Evolutionary conservation across 2,113 vertebrate species (phyloP), one percentile per base, ranked within the genome.

Genomic region (Hydrolagus affinis): DNA sequence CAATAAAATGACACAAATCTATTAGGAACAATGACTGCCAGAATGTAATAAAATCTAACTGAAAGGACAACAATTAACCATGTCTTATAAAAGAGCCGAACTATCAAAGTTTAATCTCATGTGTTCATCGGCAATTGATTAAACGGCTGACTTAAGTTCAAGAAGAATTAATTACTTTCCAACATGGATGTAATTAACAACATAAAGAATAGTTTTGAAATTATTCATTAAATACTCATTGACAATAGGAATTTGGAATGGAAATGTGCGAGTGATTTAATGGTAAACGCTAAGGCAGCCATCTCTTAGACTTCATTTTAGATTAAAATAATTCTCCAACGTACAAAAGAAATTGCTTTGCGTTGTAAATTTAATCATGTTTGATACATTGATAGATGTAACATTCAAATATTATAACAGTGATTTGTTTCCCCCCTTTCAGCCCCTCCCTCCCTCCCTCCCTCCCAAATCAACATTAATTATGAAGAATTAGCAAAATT

Each of bases 121-220:
- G 25, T 68, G 78, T 68, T 83, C 62, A 83, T 83, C 78, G 32
- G 23, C 60, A 32, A 83, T 68, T 83, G 78, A 83, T 83, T 83
- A 32, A 80, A 66, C 32, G 62, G 62, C 78, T 66, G 78, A 83
- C 60, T 83, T 83, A 68, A 17, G 10, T 83, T 83, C 15, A 66
- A 21, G 30, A 83, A 68, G 62, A 83, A 68, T 83, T 83, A 83
- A 83, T 83, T 83, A 32, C 62, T 32, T 83, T 83, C 62, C 62
- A 66, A 68, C 78, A 66, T 30, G 11, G 17, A 30, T 83, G 78
- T 83, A 83, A 83, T 83, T 83, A 83, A 83, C 78, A 83, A 83
- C 62, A 21, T 83, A 83, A 83, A 83, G 78, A 68, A 83, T 19
- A 25, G 62, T 21, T 83, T 83, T 25, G 19, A 83, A 83, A 64